Evolutionary conservation across 2,797 vertebrate genomes (phyloP), one percentile per base, ranked within the genome.

Genomic region (Acanthurus lineatus): DNA sequence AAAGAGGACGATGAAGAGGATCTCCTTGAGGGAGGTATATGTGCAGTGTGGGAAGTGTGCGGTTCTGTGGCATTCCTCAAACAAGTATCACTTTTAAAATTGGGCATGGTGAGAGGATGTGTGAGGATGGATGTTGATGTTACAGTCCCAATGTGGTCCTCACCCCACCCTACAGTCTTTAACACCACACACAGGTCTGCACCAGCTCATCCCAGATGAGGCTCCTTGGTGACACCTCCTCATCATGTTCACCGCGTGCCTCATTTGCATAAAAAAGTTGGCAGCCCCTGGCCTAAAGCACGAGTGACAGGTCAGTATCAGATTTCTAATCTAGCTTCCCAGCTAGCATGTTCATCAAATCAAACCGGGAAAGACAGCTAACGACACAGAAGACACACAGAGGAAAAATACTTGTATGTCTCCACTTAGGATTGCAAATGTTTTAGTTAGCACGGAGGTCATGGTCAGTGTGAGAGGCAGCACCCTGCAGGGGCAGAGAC

Each of bases 341-440:
- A 48, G 87, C 57, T 89, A 89, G 82, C 88, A 52, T 67, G 38
- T 45, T 62, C 69, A 80, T 85, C 56, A 70, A 49, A 63, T 72
- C 56, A 83, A 5, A 86, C 62, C n/a, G 58, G 73, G 17, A 17
- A 69, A 54, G 53, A 71, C 76, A 81, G 80, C 75, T 57, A 64
- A 67, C 57, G 57, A 76, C 74, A 59, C 70, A 25, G 7, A 20
- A 32, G 22, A 20, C 79, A 66, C 16, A 54, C 38, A 32, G 32
- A n/a, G 5, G 32, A 12, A 38, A 44, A 5, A 73, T 40, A 0
- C 42, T 16, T 5, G 28, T 57, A 7, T 35, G 61, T 35, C n/a
- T 53, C 9, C 4, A 8, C 54, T 47, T n/a, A 2, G 40, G 52
- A 35, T 35, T 4, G 54, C 73, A 40, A 16, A 69, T 22, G 54